Evolutionary conservation across 2,888 invertebrate species (phyloP), one percentile per base, ranked within the genome.

Genomic region (Cosmopolites sordidus): DNA sequence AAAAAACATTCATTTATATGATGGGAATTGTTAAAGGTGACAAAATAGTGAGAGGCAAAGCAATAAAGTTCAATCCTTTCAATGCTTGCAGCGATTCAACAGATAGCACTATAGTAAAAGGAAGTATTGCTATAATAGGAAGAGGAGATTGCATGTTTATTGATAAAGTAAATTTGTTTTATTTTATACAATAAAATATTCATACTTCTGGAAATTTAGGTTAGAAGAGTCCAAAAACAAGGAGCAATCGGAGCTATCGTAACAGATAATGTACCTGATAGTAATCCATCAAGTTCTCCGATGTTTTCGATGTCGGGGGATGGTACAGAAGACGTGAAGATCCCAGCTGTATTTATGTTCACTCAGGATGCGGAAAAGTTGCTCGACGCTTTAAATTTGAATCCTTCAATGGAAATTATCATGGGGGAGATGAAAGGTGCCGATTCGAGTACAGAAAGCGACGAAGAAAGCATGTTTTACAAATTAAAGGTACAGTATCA

Each of bases 271-370:
- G 81, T 85, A 9, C 78, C 82, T 2, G 88, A 83, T 18, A 86
- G 89, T 29, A 86, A 87, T 48, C 82, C 86, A 39, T 81, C 83
- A 22, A 83, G 79, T 45, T 86, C 89, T 1, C 86, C 91, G 0
- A 82, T 94, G 76, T 98, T 98, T 76, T 93, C 94, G 2, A 97
- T 98, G 97, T 93, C 94, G 0, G 94, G 94, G 1, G 96, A 97
- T 73, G 93, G 92, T 0, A 81, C 77, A 1, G 86, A 89, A 61
- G 90, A 94, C 70, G 87, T 96, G 5, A 80, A 76, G 59, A 93
- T 96, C 67, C 93, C 95, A 0, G 82, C 92, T n/a, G 89, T 94
- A 6, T 96, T 96, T 71, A 79, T 96, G 48, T 96, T 91, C 71
- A 80, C 83, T 4, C 77, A 81, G 54, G 93, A 95, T 72, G 91